A percentile compares a stretch with the other conserved stretches of the same genome.
Conservation (phyloP, 1,140 invertebrate species). For the Apis florea region DNA sequence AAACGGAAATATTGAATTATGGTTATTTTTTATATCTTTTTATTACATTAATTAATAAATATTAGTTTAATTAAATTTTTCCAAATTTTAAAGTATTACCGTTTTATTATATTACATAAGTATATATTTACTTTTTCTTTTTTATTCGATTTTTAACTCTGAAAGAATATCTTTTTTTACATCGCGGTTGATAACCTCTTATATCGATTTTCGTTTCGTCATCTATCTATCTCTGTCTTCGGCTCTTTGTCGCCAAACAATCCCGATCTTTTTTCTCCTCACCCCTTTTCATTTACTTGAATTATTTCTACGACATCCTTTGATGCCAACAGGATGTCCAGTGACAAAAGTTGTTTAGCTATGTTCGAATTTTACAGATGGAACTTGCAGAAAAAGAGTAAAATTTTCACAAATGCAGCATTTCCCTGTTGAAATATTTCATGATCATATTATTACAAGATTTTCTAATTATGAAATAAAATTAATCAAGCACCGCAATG, state of each 20-base stretch:
- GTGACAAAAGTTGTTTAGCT: background rate
- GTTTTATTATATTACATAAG: no score
- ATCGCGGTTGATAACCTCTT: background rate
- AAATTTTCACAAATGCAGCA: background rate
- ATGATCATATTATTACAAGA: background rate
- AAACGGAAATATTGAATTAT: no score
- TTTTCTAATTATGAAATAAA: background rate
- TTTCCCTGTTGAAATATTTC: background rate
- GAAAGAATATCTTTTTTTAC: background rate
- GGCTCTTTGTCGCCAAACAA: background rate
- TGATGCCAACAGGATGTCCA: slow-evolving; percentile 1
- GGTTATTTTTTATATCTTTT: no score
- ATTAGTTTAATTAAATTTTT: no score
- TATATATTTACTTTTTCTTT: background rate
- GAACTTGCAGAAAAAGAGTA: background rate
- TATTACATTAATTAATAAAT: no score
- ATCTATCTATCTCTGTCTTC: background rate
- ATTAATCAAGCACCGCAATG: background rate
- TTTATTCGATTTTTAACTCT: background rate
- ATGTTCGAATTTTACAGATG: background rate
- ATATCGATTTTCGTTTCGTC: background rate
- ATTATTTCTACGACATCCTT: slow-evolving; percentile 21
- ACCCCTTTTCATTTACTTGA: slow-evolving; percentile 5
- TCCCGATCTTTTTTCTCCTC: background rate
- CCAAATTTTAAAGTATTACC: background rate